Evolutionary conservation across 2,797 vertebrate species (phyloP), one percentile per base, ranked within the genome.

Genomic region (Pipistrellus nathusii): DNA sequence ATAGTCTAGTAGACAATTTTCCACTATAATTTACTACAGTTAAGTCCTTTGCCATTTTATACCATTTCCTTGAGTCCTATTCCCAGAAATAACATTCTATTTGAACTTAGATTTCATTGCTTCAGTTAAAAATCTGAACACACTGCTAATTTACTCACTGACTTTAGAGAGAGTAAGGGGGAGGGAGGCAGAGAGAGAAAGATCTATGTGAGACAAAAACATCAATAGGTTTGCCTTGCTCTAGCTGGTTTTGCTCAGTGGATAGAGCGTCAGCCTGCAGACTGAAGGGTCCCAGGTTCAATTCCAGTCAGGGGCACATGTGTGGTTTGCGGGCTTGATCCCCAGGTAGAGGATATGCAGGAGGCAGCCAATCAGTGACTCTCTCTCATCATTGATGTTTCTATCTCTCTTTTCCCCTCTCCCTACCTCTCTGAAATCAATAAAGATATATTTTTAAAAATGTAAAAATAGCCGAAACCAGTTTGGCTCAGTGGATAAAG

Each of bases 121-220:
- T 32, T 64, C 73, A 73, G 9, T 83, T 90, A 92, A 91, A 93
- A 94, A 72, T 44, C 20, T 80, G 62, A 93, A 80, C 18, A 92
- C 44, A 86, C 9, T 11, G 21, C 23, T 64, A 82, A 93, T 6
- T 68, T 83, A 92, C 15, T n/a, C 57, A 83, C 14, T 64, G 59
- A 15, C 5, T 64, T 64, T 30, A n/a, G 30, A 64, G 30, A 64
- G 62, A 64, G 30, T 14, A n/a, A 64, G 27, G 62, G 14, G 62
- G 30, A n/a, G 62, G 30, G 30, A 64, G 27, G 30, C 27, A 64
- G 62, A 64, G 30, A 62, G 59, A 64, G 62, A 64, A n/a, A 64
- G 13, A 64, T n/a, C 30, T 30, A 64, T n/a, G 13, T 15, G 30
- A 64, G 62, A 64, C 25, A 59, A 59, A 59, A 30, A 59, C 57